These are phyloP conservation scores for Euzetes globulus DNA, from an alignment of 2,888 invertebrate genomes.

Conservation along the genomic window DNA sequence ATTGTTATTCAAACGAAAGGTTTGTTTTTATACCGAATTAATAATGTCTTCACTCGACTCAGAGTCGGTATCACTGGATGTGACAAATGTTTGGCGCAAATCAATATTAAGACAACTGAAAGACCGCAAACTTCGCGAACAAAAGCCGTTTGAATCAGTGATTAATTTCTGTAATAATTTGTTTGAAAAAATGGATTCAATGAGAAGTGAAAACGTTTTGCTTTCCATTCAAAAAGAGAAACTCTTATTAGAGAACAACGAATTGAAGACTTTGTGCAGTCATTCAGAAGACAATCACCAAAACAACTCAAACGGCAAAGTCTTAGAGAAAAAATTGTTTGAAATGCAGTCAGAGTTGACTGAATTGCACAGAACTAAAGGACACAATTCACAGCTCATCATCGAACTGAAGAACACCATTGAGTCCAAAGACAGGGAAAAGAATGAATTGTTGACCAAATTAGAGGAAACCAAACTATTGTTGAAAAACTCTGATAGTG, in stretches of 20 bases:
- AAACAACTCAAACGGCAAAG: slow-evolving; percentile 41
- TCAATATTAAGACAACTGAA: slow-evolving; percentile 35
- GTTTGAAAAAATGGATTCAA: slow-evolving; percentile 64
- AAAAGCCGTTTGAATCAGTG: slow-evolving; percentile 37
- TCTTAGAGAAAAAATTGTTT: slow-evolving; percentile 75
- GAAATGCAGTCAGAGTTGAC: slow-evolving; percentile 86
- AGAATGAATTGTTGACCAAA: slow-evolving; percentile 63
- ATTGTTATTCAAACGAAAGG: neutral
- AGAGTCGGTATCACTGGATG: neutral
- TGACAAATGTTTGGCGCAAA: slow-evolving; percentile 21
- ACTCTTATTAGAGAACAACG: slow-evolving; percentile 51
- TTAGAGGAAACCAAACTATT: slow-evolving; percentile 23
- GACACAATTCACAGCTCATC: slow-evolving; percentile 83
- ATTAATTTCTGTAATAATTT: slow-evolving; percentile 36
- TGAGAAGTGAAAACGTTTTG: slow-evolving; percentile 75
- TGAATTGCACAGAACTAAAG: slow-evolving; percentile 74
- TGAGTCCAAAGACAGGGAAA: slow-evolving; percentile 71
- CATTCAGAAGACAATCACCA: slow-evolving; percentile 36
- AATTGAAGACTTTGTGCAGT: slow-evolving; percentile 46
- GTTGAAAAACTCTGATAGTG: neutral
- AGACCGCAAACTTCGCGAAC: slow-evolving; percentile 24
- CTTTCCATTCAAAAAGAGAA: slow-evolving; percentile 77
- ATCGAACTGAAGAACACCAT: slow-evolving; percentile 77
- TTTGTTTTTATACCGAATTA: neutral
- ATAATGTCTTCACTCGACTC: neutral